Evolutionary conservation across 1,140 invertebrate genomes (phyloP).

Genomic region (Macrotrachela quadricornifera): DNA sequence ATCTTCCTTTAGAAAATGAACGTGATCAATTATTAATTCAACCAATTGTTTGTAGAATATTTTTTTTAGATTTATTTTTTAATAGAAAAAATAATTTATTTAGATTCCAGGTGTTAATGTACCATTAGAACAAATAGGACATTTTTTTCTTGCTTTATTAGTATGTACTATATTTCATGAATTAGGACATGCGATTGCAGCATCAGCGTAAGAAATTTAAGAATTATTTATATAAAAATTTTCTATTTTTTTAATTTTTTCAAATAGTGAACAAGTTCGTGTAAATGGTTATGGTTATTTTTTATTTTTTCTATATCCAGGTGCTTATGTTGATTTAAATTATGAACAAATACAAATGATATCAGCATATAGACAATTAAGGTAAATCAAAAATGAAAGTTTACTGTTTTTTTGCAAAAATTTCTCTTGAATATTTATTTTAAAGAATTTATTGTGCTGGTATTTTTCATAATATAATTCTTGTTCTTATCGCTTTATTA

Average conservation of each 20-base stretch:
- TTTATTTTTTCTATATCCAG: slow-evolving; percentile 32
- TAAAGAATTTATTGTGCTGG: slow-evolving; percentile 61
- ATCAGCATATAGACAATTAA: background rate
- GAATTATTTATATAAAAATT: slow-evolving; percentile 14
- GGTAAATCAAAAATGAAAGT: background rate
- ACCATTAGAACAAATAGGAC: slow-evolving; percentile 59
- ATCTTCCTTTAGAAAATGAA: too few species aligned
- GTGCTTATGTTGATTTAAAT: slow-evolving; percentile 35
- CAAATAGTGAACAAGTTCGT: slow-evolving; percentile 29
- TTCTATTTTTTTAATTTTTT: background rate
- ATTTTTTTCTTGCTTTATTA: slow-evolving; percentile 57
- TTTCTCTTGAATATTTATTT: background rate
- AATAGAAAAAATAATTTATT: background rate
- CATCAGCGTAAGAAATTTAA: slow-evolving; percentile 32
- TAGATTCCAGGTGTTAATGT: slow-evolving; percentile 61
- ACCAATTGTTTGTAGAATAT: too few species aligned
- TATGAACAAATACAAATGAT: slow-evolving; percentile 23
- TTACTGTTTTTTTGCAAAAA: too few species aligned
- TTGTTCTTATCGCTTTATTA: slow-evolving; percentile 48
- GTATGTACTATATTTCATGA: slow-evolving; percentile 70
- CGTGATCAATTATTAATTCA: too few species aligned
- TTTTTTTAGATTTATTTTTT: too few species aligned
- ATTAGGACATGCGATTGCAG: slow-evolving; percentile 66
- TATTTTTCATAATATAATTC: slow-evolving; percentile 78
- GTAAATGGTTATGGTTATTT: slow-evolving; percentile 36